These are phyloP conservation scores for Acomys russatus DNA, from an alignment of 2,797 vertebrate genomes.

Conservation along the genomic window DNA sequence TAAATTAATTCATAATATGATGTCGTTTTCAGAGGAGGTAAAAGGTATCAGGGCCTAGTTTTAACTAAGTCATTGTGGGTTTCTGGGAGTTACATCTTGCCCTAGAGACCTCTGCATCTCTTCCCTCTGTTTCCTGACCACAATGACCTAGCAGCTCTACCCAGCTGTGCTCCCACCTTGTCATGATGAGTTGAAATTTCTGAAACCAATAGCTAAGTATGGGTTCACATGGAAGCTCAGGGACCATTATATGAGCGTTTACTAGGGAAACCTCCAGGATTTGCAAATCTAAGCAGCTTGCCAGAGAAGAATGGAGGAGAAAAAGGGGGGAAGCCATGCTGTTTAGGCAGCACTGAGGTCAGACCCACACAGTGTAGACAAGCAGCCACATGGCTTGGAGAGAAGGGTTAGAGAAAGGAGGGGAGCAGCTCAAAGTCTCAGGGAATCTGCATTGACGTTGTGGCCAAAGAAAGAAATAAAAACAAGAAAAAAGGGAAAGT, in stretches of 20 bases:
- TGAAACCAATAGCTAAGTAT: neutral
- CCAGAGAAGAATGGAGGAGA: neutral
- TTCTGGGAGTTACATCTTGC: neutral
- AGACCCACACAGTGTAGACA: neutral
- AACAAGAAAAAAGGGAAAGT: neutral
- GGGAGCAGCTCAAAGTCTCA: neutral
- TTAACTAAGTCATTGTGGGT: neutral
- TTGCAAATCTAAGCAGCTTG: neutral
- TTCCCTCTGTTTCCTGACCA: neutral
- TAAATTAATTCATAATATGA: neutral
- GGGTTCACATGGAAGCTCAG: neutral
- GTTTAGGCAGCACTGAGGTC: neutral
- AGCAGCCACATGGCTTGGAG: neutral
- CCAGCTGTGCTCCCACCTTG: neutral
- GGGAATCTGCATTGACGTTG: neutral
- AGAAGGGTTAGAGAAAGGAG: neutral
- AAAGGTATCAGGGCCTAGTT: neutral
- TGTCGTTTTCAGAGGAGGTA: neutral
- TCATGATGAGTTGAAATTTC: neutral
- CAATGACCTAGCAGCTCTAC: neutral
- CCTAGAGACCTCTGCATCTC: neutral
- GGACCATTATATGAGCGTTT: neutral
- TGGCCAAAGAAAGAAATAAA: neutral
- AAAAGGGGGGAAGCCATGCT: neutral
- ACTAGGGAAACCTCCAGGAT: neutral